A percentile compares a stretch with the other conserved stretches of the same genome.
These are phyloP conservation scores for Drosophila orosa DNA, from an alignment of 1,140 invertebrate genomes.

Conservation along the genomic window DNA sequence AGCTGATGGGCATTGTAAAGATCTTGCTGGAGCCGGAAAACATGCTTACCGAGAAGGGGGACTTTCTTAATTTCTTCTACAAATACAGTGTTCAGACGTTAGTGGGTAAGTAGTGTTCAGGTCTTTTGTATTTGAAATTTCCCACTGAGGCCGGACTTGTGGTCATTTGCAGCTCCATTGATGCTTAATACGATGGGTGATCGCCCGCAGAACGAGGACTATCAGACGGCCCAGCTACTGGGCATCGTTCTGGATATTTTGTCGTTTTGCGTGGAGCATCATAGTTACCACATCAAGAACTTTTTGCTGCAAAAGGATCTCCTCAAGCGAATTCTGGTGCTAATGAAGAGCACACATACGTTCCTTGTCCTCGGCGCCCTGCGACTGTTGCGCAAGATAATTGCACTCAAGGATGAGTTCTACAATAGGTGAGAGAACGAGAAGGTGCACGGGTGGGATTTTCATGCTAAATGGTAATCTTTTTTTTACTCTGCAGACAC, in stretches of 20 bases:
- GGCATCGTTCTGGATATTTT: constrained; percentile 97
- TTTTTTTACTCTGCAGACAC: constrained; percentile 86
- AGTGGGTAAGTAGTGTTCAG: constrained; percentile 88
- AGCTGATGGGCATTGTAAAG: constrained; percentile 96
- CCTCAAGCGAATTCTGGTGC: constrained; percentile 95
- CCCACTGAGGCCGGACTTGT: neutral
- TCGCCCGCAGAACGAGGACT: constrained; percentile 95
- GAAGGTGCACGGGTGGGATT: neutral
- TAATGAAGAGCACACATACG: constrained; percentile 99
- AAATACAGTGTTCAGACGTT: constrained; percentile 98
- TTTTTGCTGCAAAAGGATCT: constrained; percentile 99
- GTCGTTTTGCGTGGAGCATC: constrained; percentile 99
- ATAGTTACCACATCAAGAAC: constrained; percentile 99
- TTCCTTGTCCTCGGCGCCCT: constrained; percentile 98
- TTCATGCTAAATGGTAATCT: neutral
- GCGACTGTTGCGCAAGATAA: constrained; percentile 98
- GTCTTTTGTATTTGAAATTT: neutral
- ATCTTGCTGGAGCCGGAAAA: constrained; percentile 99
- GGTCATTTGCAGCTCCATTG: constrained; percentile 89
- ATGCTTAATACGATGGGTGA: constrained; percentile 95
- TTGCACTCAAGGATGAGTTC: constrained; percentile 99
- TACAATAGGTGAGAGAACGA: constrained; percentile 90
- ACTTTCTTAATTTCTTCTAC: constrained; percentile 99
- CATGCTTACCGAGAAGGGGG: constrained; percentile 98
- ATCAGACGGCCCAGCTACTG: constrained; percentile 97